phyloP scores from a whole-genome alignment of 2,797 vertebrate species.

The Jordanella pulchra region DNA sequence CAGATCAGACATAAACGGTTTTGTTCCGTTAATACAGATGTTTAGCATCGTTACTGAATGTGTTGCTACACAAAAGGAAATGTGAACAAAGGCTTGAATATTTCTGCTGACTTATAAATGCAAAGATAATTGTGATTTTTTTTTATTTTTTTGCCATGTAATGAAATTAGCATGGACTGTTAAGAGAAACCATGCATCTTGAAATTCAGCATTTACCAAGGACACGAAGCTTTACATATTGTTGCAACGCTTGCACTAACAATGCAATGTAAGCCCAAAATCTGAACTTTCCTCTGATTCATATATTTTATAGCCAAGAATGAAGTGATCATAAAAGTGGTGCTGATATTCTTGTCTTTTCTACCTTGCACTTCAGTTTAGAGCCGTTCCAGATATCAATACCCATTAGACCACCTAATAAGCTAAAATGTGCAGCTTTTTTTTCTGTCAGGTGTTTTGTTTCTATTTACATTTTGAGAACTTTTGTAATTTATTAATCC shows the following conservation, averaged over 20 bases:
- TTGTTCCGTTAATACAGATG: neutral
- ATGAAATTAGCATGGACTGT: neutral
- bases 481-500: constrained; percentile 34
- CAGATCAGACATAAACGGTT: neutral
- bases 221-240: constrained; percentile 3
- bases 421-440: constrained; percentile 73
- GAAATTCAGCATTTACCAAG: neutral
- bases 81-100: neutral
- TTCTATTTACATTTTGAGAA: constrained; percentile 49
- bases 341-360: constrained; percentile 36
- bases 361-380: constrained; percentile 19
- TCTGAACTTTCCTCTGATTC: neutral
- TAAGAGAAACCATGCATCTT: neutral
- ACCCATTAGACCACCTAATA: constrained; percentile 59
- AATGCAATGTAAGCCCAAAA: constrained; percentile 12
- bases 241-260: neutral
- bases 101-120: neutral
- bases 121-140: neutral
- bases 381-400: constrained; percentile 15
- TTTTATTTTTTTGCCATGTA: neutral
- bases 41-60: neutral
- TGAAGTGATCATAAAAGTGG: constrained; percentile 22
- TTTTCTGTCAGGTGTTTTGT: constrained; percentile 36
- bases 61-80: neutral
- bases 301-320: constrained; percentile 11